Evolutionary conservation across 64 coral and sea anemone species (phyloP).

Genomic region (Porites lutea): DNA sequence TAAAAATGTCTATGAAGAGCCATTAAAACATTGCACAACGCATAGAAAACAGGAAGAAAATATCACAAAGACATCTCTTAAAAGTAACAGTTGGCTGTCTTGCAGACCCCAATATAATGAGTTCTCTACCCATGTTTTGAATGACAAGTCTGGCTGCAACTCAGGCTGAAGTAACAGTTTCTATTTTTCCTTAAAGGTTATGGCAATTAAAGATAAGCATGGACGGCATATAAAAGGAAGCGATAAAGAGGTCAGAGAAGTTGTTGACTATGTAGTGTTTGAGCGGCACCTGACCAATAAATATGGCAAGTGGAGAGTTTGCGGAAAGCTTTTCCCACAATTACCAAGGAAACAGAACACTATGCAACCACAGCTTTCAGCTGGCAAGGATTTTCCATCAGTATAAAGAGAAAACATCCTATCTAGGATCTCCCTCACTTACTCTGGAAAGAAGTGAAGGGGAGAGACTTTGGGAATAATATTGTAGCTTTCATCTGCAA

Average conservation of each 20-base stretch:
- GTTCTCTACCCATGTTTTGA: too few relatives aligned
- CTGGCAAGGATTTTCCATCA: constrained; percentile 38
- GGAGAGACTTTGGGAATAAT: too few relatives aligned
- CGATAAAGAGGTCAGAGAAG: constrained; percentile 84
- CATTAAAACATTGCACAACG: too few relatives aligned
- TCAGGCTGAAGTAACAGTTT: neutral
- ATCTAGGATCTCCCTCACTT: too few relatives aligned
- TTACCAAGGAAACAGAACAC: constrained; percentile 6
- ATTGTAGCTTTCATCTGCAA: too few relatives aligned
- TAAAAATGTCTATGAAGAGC: too few relatives aligned
- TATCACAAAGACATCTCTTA: too few relatives aligned
- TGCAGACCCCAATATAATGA: too few relatives aligned
- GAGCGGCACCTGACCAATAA: constrained; percentile 82
- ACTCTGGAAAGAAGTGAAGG: too few relatives aligned
- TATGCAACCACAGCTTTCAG: constrained; percentile 1
- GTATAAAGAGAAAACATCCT: neutral
- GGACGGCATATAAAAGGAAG: constrained; percentile 86
- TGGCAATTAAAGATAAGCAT: constrained; percentile 82
- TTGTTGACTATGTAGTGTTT: constrained; percentile 86
- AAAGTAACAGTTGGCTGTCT: too few relatives aligned
- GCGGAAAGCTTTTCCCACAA: constrained; percentile 85
- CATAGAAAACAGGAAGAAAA: too few relatives aligned
- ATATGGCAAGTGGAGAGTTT: constrained; percentile 83
- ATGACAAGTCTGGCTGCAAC: too few relatives aligned
- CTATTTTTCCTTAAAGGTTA: constrained; percentile 55